These are phyloP conservation scores for Choristoneura rosaceana DNA, from an alignment of 2,888 invertebrate genomes.

Conservation along the genomic window DNA sequence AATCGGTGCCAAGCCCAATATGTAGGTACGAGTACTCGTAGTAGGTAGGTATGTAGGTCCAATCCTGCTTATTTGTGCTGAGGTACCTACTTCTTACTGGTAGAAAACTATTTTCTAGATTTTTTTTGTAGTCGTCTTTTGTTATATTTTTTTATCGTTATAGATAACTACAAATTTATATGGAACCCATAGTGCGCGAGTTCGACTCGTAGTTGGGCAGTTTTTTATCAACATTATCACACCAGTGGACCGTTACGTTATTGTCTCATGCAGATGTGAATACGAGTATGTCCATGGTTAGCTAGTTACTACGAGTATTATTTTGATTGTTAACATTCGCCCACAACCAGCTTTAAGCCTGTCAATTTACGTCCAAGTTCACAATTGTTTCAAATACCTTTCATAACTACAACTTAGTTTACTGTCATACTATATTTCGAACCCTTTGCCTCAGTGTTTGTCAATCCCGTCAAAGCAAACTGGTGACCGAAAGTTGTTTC, in stretches of 20 bases:
- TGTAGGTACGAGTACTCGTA: no score
- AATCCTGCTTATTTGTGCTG: no score
- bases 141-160: no score
- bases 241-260: not conserved
- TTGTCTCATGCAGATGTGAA: not conserved
- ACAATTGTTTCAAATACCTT: not conserved
- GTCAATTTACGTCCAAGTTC: not conserved
- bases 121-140: no score
- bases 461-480: constrained; percentile 57
- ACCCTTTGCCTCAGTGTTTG: constrained; percentile 45
- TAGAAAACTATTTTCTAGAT: no score
- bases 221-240: no score
- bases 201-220: no score
- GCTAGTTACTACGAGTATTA: not conserved
- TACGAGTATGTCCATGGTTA: not conserved
- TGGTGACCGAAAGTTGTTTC: constrained; percentile 56
- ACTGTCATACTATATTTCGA: not conserved
- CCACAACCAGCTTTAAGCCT: not conserved
- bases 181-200: no score
- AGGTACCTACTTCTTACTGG: no score
- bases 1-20: no score
- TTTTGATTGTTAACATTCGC: not conserved
- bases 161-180: no score
- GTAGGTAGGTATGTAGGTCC: no score
- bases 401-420: not conserved